Evolutionary conservation across 53 echinoderm and acorn worm genomes (phyloP).

Genomic region (Stichopus horrens): DNA sequence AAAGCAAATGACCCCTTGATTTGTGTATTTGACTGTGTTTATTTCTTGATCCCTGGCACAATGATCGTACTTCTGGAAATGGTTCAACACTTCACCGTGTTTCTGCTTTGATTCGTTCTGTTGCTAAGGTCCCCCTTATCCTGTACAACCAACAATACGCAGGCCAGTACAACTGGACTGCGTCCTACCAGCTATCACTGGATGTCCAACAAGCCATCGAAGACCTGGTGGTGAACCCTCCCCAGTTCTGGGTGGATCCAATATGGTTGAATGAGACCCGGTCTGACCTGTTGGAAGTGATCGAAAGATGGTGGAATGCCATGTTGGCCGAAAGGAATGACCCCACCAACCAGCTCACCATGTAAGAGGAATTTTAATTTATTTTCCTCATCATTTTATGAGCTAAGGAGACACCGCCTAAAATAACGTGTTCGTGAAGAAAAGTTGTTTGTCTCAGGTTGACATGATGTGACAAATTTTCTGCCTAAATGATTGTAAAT

Average conservation of each 20-base stretch:
- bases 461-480: too few species aligned
- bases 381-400: too few species aligned
- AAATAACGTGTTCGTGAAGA: too few species aligned
- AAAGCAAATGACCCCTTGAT: too few species aligned
- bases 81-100: too few species aligned
- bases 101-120: neutral
- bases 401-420: too few species aligned
- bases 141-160: constrained; percentile 9
- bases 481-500: too few species aligned
- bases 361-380: neutral
- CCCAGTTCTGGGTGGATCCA: constrained; percentile 28
- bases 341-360: neutral
- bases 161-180: constrained; percentile 60
- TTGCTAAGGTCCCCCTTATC: neutral
- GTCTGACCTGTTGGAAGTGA: neutral
- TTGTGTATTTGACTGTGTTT: too few species aligned
- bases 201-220: constrained; percentile 19
- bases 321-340: neutral
- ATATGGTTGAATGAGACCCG: constrained; percentile 51
- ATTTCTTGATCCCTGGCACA: too few species aligned
- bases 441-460: too few species aligned
- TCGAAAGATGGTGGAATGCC: constrained; percentile 13
- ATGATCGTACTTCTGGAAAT: too few species aligned
- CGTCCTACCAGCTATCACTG: constrained; percentile 6
- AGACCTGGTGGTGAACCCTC: constrained; percentile 39